Conservation (phyloP, 1,140 invertebrate genomes). For the Acyrthosiphon pisum region DNA sequence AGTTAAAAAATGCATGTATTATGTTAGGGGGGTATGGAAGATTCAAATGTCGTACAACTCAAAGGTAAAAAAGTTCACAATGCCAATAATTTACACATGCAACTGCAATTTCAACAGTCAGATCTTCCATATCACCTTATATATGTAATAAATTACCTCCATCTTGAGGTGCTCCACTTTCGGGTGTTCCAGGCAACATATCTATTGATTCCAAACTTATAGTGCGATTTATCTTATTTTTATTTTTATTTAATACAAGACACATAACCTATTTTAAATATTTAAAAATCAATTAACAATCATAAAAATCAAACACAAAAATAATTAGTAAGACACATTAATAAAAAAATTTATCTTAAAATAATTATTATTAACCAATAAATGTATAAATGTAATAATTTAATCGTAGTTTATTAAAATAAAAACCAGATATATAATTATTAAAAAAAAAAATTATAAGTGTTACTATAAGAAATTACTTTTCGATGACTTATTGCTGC, state of each 20-base stretch:
- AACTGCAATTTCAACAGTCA: too few species aligned
- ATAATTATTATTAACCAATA: not conserved
- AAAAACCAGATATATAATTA: not conserved
- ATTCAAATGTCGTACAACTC: too few species aligned
- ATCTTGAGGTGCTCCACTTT: conserved; percentile 86
- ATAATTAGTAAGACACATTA: not conserved
- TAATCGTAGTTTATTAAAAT: not conserved
- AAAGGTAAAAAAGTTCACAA: too few species aligned
- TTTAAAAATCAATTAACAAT: not conserved
- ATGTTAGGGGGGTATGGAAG: too few species aligned
- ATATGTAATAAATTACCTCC: conserved; percentile 65
- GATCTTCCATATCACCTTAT: not conserved
- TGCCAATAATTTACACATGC: too few species aligned
- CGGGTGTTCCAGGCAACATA: conserved; percentile 83
- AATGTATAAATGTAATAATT: not conserved
- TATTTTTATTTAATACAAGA: conserved; percentile 41
- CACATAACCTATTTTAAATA: conserved; percentile 23
- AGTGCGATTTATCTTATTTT: conserved; percentile 32
- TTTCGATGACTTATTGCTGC: conserved; percentile 89
- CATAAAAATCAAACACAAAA: not conserved
- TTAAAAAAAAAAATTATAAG: not conserved
- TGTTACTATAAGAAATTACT: conserved; percentile 64
- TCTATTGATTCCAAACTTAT: conserved; percentile 70
- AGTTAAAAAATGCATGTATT: too few species aligned
- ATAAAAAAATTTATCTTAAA: not conserved